Evolutionary conservation across 2,888 invertebrate species (phyloP), one percentile per base, ranked within the genome.

Genomic region (Caradrina clavipalpis): DNA sequence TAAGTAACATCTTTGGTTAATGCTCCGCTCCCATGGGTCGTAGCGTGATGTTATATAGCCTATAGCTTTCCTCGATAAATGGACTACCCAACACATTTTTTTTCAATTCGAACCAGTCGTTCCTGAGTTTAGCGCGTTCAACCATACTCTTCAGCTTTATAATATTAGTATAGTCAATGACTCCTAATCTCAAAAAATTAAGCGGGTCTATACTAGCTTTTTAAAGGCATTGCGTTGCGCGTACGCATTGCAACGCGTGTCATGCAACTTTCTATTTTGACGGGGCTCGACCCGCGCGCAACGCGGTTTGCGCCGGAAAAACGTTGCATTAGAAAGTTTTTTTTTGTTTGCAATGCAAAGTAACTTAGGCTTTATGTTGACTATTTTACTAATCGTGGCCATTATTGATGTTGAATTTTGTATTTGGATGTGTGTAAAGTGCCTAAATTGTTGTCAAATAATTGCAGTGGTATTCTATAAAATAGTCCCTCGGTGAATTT

Each of bases 231-330:
- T 70, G 56, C 78, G 78, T 76, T 88, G 88, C 88, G 89, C 88
- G 86, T 80, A 89, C 89, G 89, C 90, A 88, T 84, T 94, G 92
- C 92, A 91, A 77, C 88, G 73, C 74, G 88, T 89, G 88, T 85
- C 88, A 88, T 93, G 92, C 93, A 92, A 92, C 95, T 95, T 95
- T 95, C 95, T 95, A 94, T 92, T 94, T 91, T 89, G 91, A 81
- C 88, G 86, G 83, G 78, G 69, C 78, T 83, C 63, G 78, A 61
- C 84, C 80, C 75, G 82, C 67, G 77, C 76, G 71, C 78, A 77
- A 73, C 76, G 69, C 77, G 76, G 70, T 80, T 84, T 87, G 86
- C 86, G 84, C 81, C 87, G 86, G 88, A 90, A 90, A 90, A 90
- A 83, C 88, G 88, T 84, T 93, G 93, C 92, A 92, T 73, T 92